Base-by-base conservation (phyloP, 2,113 vertebrate species). In the Vidua macroura region DNA sequence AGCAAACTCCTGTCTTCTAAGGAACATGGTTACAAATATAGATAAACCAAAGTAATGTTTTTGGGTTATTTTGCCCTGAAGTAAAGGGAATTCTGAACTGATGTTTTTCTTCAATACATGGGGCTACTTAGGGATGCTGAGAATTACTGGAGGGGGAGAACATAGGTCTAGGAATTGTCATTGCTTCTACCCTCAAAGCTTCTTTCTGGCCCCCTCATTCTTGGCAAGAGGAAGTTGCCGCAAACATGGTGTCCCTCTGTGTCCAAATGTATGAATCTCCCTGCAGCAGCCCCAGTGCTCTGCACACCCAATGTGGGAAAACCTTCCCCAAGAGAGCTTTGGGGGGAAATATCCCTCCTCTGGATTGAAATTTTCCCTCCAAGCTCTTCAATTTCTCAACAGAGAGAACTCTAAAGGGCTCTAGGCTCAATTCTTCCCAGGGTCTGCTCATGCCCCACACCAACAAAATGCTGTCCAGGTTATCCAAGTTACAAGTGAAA, bases 271-370 rank as follows among this genome's bases (percentile, higher is more conserved):
- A 0, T 2, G 28, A 55, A 11, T 44, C 10, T 48, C 49, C 35
- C 48, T 67, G 44, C 7, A 48, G 41, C 44, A 60, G 8, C 28
- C 43, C n/a, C 30, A 31, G 35, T 59, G 76, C 46, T 86, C n/a
- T 82, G 31, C 23, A 39, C 37, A 74, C 13, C n/a, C n/a, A 51
- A 1, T 9, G 11, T 51, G n/a, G 63, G 39, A 37, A 93, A 83
- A 66, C 41, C 9, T 94, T 33, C 78, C 51, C 35, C 0, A 1
- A 19, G 28, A 16, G 24, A 70, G 5, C 14, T 62, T 5, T 35
- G 5, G 1, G 3, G 3, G 20, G 1, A 1, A 2, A 46, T 72
- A 23, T 3, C 3, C 22, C 11, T 60, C 30, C 35, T 30, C 23
- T 30, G 14, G 24, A 20, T 5, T 46, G 30, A 56, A 39, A 41